A percentile compares a stretch with the other conserved stretches of the same genome.
phyloP scores from a whole-genome alignment of 2,888 invertebrate genomes.

The Acanthosoma haemorrhoidale region DNA sequence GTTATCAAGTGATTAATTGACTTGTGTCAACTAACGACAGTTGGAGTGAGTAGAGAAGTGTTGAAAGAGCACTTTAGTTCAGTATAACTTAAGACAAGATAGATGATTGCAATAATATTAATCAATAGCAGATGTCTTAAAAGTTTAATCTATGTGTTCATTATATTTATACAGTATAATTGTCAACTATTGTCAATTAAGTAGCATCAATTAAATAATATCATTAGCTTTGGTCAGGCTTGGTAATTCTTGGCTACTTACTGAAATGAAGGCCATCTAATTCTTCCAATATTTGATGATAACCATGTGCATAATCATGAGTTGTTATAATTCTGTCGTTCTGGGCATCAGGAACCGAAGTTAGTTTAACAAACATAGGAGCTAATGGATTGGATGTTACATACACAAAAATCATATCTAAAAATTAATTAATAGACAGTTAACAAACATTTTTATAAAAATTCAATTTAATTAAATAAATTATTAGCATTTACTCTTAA shows the following conservation, averaged over 20 bases:
- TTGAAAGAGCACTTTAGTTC: too few relatives aligned
- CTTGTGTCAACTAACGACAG: too few relatives aligned
- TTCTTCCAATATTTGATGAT: conserved; percentile 14
- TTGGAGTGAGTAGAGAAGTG: too few relatives aligned
- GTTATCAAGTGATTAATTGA: too few relatives aligned
- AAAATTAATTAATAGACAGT: background rate
- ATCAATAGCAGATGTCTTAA: too few relatives aligned
- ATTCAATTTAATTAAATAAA: background rate
- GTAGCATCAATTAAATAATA: too few relatives aligned
- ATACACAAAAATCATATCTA: conserved; percentile 37
- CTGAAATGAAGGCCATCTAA: conserved; percentile 25
- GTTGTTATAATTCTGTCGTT: conserved; percentile 43
- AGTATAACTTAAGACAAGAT: too few relatives aligned
- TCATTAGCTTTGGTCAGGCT: too few relatives aligned
- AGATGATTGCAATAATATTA: too few relatives aligned
- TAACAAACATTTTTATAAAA: background rate
- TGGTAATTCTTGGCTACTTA: background rate
- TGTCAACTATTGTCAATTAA: too few relatives aligned
- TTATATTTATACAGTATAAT: too few relatives aligned
- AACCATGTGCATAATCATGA: conserved; percentile 43
- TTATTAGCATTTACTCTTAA: background rate
- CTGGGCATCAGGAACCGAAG: conserved; percentile 32
- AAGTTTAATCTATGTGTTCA: too few relatives aligned
- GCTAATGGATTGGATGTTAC: conserved; percentile 28
- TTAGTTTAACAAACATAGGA: conserved; percentile 33